These are phyloP conservation scores for Tapirus terrestris DNA, from an alignment of 2,113 vertebrate genomes.

Conservation along the genomic window DNA sequence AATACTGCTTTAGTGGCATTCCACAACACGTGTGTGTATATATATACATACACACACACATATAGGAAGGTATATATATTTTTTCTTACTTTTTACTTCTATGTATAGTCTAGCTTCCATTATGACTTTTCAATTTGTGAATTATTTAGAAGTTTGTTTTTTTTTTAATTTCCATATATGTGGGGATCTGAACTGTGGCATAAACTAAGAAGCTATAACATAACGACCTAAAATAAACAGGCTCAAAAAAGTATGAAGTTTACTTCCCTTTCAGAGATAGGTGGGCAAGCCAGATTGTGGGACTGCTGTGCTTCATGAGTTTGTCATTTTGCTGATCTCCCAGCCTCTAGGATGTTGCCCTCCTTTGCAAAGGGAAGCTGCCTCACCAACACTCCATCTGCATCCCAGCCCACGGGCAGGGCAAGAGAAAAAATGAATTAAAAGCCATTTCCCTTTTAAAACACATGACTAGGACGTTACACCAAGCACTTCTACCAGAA, in stretches of 20 bases:
- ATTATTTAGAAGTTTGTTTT: neutral
- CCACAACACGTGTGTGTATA: neutral
- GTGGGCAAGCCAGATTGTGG: neutral
- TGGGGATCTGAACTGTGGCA: neutral
- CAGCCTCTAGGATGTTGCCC: rapidly evolving
- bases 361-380: neutral
- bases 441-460: neutral
- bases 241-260: neutral
- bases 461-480: neutral
- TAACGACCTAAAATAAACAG: neutral
- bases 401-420: neutral
- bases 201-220: neutral
- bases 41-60: neutral
- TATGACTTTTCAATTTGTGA: neutral
- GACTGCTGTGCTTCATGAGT: too few relatives aligned
- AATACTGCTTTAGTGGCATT: neutral
- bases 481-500: neutral
- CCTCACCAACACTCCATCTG: neutral
- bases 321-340: neutral
- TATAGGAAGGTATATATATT: neutral
- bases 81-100: neutral
- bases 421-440: neutral
- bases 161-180: neutral
- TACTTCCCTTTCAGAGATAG: neutral
- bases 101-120: neutral